Percentiles rank a stretch among this genome's conserved stretches.
phyloP scores from a whole-genome alignment of 2,888 invertebrate species.

The Hydroisotoma schaefferi region DNA sequence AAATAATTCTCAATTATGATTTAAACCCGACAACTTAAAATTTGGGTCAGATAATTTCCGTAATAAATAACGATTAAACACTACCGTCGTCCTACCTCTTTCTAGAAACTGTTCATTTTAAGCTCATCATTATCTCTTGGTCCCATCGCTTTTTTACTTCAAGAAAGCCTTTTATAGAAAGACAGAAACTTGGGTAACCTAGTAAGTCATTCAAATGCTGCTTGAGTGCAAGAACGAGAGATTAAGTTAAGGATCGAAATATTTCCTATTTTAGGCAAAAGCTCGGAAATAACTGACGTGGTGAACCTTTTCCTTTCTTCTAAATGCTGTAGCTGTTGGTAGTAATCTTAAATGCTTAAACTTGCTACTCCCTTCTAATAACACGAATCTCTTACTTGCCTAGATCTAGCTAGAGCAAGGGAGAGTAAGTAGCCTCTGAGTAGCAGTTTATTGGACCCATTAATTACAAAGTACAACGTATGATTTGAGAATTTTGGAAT shows the following conservation, averaged over 20 bases:
- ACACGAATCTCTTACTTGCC: too few species aligned
- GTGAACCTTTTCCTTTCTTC: background rate
- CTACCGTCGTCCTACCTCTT: slow-evolving; percentile 5
- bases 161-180: background rate
- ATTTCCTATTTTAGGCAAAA: too few species aligned
- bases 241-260: too few species aligned
- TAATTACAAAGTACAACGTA: slow-evolving; percentile 12
- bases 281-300: too few species aligned
- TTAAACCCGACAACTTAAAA: slow-evolving; percentile 2
- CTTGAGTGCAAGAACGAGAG: too few species aligned
- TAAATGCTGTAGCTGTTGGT: background rate
- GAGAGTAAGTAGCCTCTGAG: too few species aligned
- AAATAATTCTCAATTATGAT: background rate
- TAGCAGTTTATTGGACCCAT: slow-evolving; percentile 8
- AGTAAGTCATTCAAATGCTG: too few species aligned
- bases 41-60: slow-evolving; percentile 15
- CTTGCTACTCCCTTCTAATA: background rate
- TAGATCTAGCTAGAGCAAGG: too few species aligned
- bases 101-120: background rate
- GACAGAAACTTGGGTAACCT: background rate
- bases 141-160: slow-evolving; percentile 1
- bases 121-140: background rate
- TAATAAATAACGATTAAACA: slow-evolving; percentile 14
- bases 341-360: background rate
- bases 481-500: slow-evolving; percentile 10